Conservation (phyloP, 2,113 vertebrate genomes). For the Naja naja region DNA sequence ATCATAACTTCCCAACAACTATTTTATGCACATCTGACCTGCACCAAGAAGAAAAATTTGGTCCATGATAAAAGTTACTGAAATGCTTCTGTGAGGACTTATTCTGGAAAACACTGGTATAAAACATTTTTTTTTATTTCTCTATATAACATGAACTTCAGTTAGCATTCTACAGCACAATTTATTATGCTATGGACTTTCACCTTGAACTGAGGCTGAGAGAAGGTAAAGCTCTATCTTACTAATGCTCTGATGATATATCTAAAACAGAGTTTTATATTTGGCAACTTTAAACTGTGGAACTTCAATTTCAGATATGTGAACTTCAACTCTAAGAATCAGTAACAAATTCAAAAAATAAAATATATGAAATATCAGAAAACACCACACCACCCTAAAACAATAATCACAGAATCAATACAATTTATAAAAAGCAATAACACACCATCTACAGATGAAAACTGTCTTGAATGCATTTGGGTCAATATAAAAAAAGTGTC, state of each 20-base stretch:
- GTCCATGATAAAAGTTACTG: background rate
- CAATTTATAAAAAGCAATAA: background rate
- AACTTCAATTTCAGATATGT: background rate
- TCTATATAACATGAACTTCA: background rate
- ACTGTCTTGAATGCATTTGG: too few relatives aligned
- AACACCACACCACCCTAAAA: background rate
- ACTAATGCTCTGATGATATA: background rate
- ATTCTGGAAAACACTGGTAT: background rate
- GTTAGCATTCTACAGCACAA: background rate
- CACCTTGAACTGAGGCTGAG: background rate
- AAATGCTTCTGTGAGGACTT: background rate
- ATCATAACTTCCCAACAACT: background rate
- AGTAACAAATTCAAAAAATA: background rate
- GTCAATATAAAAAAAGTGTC: too few relatives aligned
- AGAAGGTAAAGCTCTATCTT: background rate
- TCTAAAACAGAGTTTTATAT: background rate
- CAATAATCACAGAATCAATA: background rate
- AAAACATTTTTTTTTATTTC: background rate
- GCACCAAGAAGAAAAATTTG: background rate
- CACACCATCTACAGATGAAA: background rate
- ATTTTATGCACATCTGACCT: background rate
- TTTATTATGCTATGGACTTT: background rate
- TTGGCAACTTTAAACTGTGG: background rate
- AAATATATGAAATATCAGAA: background rate
- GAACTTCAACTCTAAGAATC: background rate